Evolutionary conservation across 2,888 invertebrate genomes (phyloP).

Genomic region (Hirtodrosophila histrioides): DNA sequence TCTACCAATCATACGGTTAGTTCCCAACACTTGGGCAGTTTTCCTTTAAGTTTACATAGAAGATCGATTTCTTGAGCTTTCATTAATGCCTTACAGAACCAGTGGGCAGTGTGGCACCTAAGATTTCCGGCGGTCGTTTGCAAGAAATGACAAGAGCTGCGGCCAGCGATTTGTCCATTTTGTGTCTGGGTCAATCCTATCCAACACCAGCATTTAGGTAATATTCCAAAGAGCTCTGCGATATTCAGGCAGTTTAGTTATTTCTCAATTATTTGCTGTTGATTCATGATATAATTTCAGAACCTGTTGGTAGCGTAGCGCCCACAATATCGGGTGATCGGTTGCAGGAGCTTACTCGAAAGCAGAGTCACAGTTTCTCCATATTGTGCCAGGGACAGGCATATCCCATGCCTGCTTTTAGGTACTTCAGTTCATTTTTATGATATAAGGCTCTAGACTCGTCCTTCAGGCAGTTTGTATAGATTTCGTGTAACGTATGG

Average conservation of each 20-base stretch:
- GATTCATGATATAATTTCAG: slow-evolving; percentile 81
- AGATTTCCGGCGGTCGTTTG: slow-evolving; percentile 85
- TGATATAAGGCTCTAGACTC: slow-evolving; percentile 29
- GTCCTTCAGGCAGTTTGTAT: slow-evolving; percentile 51
- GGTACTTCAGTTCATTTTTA: slow-evolving; percentile 85
- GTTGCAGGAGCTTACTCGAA: slow-evolving; percentile 85
- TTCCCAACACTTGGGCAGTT: slow-evolving; percentile 56
- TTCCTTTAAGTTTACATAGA: not conserved
- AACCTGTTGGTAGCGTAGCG: slow-evolving; percentile 88
- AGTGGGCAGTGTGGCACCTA: slow-evolving; percentile 85
- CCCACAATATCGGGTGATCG: slow-evolving; percentile 87
- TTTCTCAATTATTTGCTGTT: too few species aligned
- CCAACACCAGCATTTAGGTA: slow-evolving; percentile 87
- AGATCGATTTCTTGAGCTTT: not conserved
- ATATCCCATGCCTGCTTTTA: slow-evolving; percentile 90
- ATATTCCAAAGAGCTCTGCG: slow-evolving; percentile 3
- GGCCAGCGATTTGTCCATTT: slow-evolving; percentile 77
- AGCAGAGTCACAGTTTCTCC: slow-evolving; percentile 85
- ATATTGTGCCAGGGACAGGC: slow-evolving; percentile 90
- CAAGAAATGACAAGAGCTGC: slow-evolving; percentile 84
- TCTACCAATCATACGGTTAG: slow-evolving; percentile 89
- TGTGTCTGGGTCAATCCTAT: slow-evolving; percentile 86
- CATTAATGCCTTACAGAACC: slow-evolving; percentile 83
- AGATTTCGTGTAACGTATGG: too few species aligned
- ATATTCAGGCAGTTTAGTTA: slow-evolving; percentile 49